phyloP scores from a whole-genome alignment of 2,113 vertebrate genomes.

The Bungarus multicinctus region DNA sequence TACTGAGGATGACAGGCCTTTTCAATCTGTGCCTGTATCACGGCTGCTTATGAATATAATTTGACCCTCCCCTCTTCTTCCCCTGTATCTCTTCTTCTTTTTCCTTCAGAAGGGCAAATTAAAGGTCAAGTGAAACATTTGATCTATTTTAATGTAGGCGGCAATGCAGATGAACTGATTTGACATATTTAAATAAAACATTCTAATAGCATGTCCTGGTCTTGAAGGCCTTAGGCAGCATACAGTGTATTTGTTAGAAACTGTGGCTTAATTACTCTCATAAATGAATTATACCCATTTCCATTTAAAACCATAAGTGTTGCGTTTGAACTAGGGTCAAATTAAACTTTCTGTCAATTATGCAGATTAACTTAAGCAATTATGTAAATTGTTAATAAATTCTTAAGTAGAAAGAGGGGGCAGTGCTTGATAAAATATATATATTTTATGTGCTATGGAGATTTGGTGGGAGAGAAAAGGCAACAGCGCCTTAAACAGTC shows the following conservation, averaged over 20 bases:
- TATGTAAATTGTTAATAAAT: constrained; percentile 83
- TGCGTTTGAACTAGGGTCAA: constrained; percentile 78
- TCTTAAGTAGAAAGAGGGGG: constrained; percentile 67
- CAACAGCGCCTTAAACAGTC: not conserved
- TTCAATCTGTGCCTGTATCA: constrained; percentile 13
- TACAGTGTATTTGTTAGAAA: constrained; percentile 82
- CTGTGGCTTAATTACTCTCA: constrained; percentile 84
- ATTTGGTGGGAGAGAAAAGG: constrained; percentile 23
- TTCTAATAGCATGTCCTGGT: constrained; percentile 76
- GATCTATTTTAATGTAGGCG: constrained; percentile 66
- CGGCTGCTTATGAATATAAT: constrained; percentile 31
- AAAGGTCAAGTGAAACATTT: constrained; percentile 74
- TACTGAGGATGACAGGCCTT: not conserved
- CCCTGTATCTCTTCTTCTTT: not conserved
- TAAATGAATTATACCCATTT: constrained; percentile 88
- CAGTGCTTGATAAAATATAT: constrained; percentile 67
- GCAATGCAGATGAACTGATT: constrained; percentile 70
- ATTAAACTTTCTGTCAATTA: constrained; percentile 82
- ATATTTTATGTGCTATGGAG: constrained; percentile 58
- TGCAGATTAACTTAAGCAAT: constrained; percentile 78
- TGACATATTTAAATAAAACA: constrained; percentile 82
- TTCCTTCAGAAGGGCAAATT: constrained; percentile 52
- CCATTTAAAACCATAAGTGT: constrained; percentile 83
- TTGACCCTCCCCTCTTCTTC: constrained; percentile 15
- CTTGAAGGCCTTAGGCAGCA: constrained; percentile 76